phyloP scores from a whole-genome alignment of 2,797 vertebrate genomes.

The Carcharodon carcharias region DNA sequence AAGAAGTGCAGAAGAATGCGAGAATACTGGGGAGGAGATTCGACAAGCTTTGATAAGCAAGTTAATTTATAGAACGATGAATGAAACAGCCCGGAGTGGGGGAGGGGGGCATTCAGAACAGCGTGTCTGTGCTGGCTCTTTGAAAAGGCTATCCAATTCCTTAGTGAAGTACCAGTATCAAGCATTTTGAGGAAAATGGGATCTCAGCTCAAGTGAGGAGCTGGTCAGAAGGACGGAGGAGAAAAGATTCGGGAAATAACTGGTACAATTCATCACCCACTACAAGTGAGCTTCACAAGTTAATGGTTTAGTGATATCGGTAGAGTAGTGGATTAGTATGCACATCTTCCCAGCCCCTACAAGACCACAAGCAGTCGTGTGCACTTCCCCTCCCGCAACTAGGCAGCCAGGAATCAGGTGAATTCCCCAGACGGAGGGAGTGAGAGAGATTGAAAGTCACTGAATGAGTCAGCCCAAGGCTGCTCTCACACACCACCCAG shows the following conservation, averaged over 20 bases:
- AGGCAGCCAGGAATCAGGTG: constrained; percentile 18
- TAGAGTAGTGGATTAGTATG: background rate
- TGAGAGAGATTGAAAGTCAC: constrained; percentile 27
- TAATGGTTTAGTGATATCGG: background rate
- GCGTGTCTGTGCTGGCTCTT: background rate
- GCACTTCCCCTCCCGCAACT: background rate
- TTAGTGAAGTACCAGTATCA: background rate
- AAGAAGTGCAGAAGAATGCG: background rate
- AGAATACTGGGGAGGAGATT: background rate
- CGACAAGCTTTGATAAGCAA: background rate
- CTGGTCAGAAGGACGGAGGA: background rate
- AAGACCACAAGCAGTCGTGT: background rate
- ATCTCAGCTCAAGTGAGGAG: background rate
- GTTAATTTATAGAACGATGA: background rate
- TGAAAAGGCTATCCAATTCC: background rate
- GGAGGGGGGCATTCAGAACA: background rate
- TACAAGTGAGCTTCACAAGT: background rate
- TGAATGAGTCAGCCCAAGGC: constrained; percentile 24
- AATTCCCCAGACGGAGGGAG: constrained; percentile 16
- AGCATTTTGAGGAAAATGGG: background rate
- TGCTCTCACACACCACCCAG: constrained; percentile 30
- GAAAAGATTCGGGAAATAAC: background rate
- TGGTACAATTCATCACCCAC: background rate
- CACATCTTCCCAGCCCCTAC: background rate
- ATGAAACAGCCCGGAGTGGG: background rate